Evolutionary conservation across 2,113 vertebrate species (phyloP).

Genomic region (Mirounga angustirostris): DNA sequence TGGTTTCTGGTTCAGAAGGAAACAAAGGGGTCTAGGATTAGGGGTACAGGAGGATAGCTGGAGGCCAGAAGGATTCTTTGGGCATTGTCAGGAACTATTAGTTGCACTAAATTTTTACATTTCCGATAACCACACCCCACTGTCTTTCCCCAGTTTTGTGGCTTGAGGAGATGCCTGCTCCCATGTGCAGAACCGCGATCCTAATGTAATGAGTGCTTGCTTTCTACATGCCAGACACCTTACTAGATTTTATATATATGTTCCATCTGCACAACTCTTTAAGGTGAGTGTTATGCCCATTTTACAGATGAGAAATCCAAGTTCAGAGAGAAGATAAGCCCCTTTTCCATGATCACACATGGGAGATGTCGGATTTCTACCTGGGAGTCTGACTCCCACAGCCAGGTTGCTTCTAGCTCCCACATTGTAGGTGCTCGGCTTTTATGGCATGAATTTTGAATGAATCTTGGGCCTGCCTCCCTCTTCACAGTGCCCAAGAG

Average conservation of each 20-base stretch:
- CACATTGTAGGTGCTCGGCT: not conserved
- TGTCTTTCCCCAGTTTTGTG: not conserved
- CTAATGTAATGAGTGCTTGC: not conserved
- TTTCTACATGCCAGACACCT: not conserved
- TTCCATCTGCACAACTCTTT: not conserved
- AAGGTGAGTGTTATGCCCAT: not conserved
- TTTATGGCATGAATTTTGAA: constrained; percentile 42
- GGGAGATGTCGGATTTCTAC: not conserved
- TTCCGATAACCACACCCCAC: not conserved
- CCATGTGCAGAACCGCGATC: not conserved
- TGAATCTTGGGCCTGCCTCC: constrained; percentile 7
- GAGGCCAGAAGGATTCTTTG: not conserved
- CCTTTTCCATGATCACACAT: not conserved
- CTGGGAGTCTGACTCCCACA: not conserved
- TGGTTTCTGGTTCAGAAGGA: not conserved
- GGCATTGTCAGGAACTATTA: not conserved
- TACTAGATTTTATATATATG: not conserved
- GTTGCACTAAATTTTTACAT: not conserved
- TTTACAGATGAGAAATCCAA: not conserved
- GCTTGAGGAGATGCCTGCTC: not conserved
- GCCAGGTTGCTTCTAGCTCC: not conserved
- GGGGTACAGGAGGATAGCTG: not conserved
- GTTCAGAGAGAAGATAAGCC: not conserved
- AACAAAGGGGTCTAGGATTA: not conserved
- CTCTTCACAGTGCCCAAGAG: constrained; percentile 55